Conservation (phyloP, 2,888 invertebrate species). For the Crossocerus cetratus region DNA sequence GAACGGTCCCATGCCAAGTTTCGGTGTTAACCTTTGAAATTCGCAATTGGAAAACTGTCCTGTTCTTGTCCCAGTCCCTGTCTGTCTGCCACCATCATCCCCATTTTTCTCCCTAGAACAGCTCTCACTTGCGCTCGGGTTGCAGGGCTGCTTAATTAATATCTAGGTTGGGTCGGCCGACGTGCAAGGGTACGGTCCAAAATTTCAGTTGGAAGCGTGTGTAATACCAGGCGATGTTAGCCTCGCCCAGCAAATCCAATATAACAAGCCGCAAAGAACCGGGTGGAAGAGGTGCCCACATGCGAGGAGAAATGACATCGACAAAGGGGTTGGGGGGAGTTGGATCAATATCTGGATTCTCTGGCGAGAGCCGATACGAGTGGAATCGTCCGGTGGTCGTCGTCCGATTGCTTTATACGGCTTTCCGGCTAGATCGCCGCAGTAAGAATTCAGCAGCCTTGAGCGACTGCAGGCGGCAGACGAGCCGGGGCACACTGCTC, state of each 20-base stretch:
- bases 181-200: too few relatives aligned
- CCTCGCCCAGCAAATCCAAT: too few relatives aligned
- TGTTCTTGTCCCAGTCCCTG: not conserved
- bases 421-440: not conserved
- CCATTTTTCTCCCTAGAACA: not conserved
- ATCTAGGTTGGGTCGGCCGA: not conserved
- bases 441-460: not conserved
- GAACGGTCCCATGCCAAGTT: conserved; percentile 46
- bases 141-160: conserved; percentile 23
- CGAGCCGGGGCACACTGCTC: not conserved
- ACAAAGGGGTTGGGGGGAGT: not conserved
- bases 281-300: too few relatives aligned
- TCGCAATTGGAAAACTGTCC: conserved; percentile 41
- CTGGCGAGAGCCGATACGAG: conserved; percentile 9
- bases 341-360: conserved; percentile 44
- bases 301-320: too few relatives aligned
- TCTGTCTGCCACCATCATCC: not conserved
- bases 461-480: not conserved
- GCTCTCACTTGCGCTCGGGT: not conserved
- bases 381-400: not conserved
- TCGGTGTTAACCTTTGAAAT: conserved; percentile 45
- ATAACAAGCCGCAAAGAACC: too few relatives aligned
- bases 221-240: too few relatives aligned
- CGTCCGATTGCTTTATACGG: not conserved
- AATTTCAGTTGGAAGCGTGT: too few relatives aligned